Conservation (phyloP, 1,140 invertebrate genomes). For the Hydropsyche tenuis region DNA sequence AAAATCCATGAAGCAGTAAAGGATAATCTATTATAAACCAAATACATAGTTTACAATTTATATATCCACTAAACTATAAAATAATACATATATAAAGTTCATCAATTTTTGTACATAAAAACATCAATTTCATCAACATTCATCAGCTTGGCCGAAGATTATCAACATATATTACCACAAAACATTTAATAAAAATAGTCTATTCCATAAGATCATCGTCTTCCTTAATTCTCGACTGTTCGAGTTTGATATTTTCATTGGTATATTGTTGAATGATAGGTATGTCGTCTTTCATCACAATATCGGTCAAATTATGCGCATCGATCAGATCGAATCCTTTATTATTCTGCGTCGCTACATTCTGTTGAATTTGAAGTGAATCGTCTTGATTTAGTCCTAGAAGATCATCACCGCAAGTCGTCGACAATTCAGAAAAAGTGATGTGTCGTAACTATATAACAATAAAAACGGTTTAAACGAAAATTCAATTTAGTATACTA, state of each 20-base stretch:
- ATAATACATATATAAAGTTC: too few species aligned
- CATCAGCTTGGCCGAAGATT: neutral
- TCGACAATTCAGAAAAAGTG: constrained; percentile 39
- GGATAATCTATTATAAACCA: too few species aligned
- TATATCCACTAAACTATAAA: too few species aligned
- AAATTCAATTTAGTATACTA: constrained; percentile 20
- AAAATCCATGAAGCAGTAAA: too few species aligned
- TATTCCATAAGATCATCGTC: neutral
- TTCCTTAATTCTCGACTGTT: neutral
- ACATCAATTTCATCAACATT: too few species aligned
- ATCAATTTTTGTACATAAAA: too few species aligned
- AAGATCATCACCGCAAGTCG: constrained; percentile 44
- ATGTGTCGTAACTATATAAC: constrained; percentile 40
- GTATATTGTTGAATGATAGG: constrained; percentile 30
- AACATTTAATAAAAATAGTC: too few species aligned
- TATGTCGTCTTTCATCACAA: constrained; percentile 25
- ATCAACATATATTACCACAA: neutral
- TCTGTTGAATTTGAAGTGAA: constrained; percentile 1
- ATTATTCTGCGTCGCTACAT: neutral
- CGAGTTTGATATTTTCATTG: neutral
- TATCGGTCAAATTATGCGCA: neutral
- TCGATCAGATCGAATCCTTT: neutral
- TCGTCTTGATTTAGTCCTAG: constrained; percentile 38
- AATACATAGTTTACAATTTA: too few species aligned
- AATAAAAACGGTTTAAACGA: neutral